Evolutionary conservation across 2,113 vertebrate genomes (phyloP).

Genomic region (Solea solea): DNA sequence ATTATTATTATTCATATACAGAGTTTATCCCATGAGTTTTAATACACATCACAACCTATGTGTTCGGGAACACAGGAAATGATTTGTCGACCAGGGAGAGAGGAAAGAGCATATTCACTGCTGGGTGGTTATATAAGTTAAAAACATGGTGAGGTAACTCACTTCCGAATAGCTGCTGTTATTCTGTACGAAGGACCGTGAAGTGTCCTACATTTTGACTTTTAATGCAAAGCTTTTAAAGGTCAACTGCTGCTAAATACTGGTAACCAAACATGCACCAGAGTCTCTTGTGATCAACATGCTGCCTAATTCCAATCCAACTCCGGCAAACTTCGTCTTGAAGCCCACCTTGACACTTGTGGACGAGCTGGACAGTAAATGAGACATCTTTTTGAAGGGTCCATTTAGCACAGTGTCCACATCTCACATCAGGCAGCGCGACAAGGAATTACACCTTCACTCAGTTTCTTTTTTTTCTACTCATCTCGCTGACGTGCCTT

Average conservation of each 20-base stretch:
- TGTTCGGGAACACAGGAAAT: neutral
- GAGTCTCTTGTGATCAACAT: neutral
- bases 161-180: slow-evolving; percentile 8
- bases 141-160: neutral
- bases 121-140: neutral
- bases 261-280: neutral
- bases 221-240: slow-evolving; percentile 5
- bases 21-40: neutral
- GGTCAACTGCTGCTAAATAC: too few relatives aligned
- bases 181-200: neutral
- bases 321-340: slow-evolving; percentile 9
- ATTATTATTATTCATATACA: neutral
- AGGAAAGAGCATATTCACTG: neutral
- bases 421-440: too few relatives aligned
- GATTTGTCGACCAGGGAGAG: neutral
- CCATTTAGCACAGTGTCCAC: slow-evolving; percentile 8
- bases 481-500: too few relatives aligned
- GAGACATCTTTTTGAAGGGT: slow-evolving; percentile 3
- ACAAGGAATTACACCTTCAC: neutral
- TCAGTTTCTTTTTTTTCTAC: neutral
- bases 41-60: neutral
- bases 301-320: neutral
- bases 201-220: slow-evolving; percentile 1
- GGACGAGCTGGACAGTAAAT: slow-evolving; percentile 23
- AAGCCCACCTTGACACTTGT: neutral